phyloP scores from a whole-genome alignment of 2,888 invertebrate species.

The Tipula vernalis region DNA sequence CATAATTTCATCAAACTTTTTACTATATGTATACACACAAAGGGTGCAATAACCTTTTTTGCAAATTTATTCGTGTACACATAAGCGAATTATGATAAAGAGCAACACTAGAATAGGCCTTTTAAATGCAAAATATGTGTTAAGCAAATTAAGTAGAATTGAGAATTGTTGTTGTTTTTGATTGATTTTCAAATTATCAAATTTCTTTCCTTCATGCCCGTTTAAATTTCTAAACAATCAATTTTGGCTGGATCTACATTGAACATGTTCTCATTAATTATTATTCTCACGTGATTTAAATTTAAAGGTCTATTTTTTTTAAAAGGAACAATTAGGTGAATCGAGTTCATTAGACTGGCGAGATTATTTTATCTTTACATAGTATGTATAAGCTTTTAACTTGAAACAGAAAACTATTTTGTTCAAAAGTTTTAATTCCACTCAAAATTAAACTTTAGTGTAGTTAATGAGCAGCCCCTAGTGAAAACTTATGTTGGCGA shows the following conservation, averaged over 20 bases:
- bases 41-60: neutral
- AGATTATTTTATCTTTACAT: no score
- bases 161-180: neutral
- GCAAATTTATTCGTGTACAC: neutral
- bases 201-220: neutral
- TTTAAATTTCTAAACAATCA: neutral
- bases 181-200: neutral
- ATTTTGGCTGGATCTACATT: neutral
- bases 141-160: neutral
- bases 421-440: no score
- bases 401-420: no score
- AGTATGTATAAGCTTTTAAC: no score
- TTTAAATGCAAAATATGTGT: neutral
- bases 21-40: neutral
- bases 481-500: no score
- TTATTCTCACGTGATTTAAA: neutral
- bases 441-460: no score
- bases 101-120: neutral
- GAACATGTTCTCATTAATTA: neutral
- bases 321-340: neutral
- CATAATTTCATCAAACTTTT: neutral
- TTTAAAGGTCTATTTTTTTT: neutral
- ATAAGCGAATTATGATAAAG: neutral
- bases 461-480: no score
- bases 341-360: neutral